Evolutionary conservation across 1,140 invertebrate species (phyloP).

Genomic region (Colletes gigas): DNA sequence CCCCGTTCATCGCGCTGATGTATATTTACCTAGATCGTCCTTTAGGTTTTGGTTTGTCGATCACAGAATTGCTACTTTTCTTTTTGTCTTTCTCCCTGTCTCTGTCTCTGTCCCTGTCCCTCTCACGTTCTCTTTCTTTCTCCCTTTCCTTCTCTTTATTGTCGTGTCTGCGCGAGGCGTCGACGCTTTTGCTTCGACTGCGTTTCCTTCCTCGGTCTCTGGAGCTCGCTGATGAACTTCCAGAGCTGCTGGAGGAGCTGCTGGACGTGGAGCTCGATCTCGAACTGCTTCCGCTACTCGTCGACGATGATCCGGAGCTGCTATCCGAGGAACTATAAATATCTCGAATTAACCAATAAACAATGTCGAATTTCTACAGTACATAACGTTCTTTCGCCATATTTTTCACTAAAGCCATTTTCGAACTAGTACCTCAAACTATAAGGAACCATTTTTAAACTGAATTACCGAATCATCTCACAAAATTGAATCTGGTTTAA

Average conservation of each 20-base stretch:
- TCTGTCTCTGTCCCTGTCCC: constrained; percentile 75
- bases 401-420: no score
- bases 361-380: no score
- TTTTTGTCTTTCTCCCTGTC: constrained; percentile 80
- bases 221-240: constrained; percentile 85
- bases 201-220: constrained; percentile 76
- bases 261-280: constrained; percentile 88
- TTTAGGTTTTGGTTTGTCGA: constrained; percentile 83
- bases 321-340: constrained; percentile 87
- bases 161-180: constrained; percentile 79
- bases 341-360: not conserved
- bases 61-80: constrained; percentile 79
- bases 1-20: not conserved
- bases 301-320: constrained; percentile 84
- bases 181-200: constrained; percentile 80
- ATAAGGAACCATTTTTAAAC: no score
- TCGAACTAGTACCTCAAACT: no score
- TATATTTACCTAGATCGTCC: constrained; percentile 80
- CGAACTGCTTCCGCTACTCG: constrained; percentile 83
- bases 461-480: no score
- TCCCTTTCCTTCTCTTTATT: constrained; percentile 82
- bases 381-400: no score
- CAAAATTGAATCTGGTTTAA: no score
- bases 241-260: constrained; percentile 85
- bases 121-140: constrained; percentile 81